Evolutionary conservation across 2,797 vertebrate genomes (phyloP).

Genomic region (Diplodus sargus): DNA sequence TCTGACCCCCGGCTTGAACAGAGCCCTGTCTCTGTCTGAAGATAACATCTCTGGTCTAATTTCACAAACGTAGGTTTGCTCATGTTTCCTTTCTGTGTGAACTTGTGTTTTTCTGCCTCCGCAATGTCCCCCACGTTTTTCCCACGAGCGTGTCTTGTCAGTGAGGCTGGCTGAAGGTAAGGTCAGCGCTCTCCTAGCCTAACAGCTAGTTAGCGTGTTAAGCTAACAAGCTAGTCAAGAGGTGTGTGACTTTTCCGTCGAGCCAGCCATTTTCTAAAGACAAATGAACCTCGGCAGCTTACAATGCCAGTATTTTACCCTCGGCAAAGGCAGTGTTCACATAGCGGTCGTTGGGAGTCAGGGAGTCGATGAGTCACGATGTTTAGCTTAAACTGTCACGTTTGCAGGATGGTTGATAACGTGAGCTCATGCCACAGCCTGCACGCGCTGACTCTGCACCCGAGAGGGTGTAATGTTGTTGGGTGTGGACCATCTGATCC

Average conservation of each 20-base stretch:
- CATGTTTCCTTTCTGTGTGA: not conserved
- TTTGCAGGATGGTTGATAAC: slow-evolving; percentile 10
- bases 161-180: slow-evolving; percentile 50
- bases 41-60: slow-evolving; percentile 17
- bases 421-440: not conserved
- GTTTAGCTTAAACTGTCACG: not conserved
- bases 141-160: not conserved
- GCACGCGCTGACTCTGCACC: not conserved
- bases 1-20: slow-evolving; percentile 68
- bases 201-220: slow-evolving; percentile 49
- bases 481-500: not conserved
- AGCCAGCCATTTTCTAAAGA: slow-evolving; percentile 68
- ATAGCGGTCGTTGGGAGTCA: accelerated
- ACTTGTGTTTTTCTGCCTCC: not conserved
- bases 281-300: not conserved
- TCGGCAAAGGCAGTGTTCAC: accelerated
- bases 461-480: not conserved
- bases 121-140: accelerated
- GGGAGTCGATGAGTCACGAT: not conserved
- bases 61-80: slow-evolving; percentile 66
- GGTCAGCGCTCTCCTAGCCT: slow-evolving; percentile 60
- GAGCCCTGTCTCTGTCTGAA: slow-evolving; percentile 21
- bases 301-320: accelerated
- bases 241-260: slow-evolving; percentile 62
- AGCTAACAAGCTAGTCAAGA: slow-evolving; percentile 63